Base-by-base conservation (phyloP, 1,140 invertebrate species). In the Eumeta japonica region DNA sequence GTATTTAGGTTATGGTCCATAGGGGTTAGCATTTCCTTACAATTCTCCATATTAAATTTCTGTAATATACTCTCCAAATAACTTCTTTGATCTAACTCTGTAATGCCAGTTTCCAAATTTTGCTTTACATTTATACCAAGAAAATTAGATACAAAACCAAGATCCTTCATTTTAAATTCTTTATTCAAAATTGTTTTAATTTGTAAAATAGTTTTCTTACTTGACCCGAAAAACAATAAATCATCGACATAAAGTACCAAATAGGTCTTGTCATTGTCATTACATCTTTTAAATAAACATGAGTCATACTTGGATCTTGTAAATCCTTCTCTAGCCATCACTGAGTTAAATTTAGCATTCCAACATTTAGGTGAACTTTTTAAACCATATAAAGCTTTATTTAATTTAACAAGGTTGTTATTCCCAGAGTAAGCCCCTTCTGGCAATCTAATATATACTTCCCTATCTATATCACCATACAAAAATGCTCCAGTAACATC, bases 181-280 rank as follows among this genome's bases (percentile, higher is more conserved):
- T n/a, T n/a, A n/a, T n/a, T n/a, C n/a, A n/a, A n/a, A n/a, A n/a
- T n/a, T n/a, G n/a, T 35, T 35, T 51, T 48, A 14, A 52, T 18
- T 3, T 41, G 9, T 16, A 34, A 16, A n/a, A 53, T 15, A 10
- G 27, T 10, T 35, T 36, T 11, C 17, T 34, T 12, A 38, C 31
- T 35, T 17, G 14, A 20, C 18, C 35, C 16, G 15, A 15, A 13
- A 32, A 55, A 28, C 3, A 56, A 30, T 18, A 52, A 28, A 48
- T 58, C 52, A 39, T 58, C 51, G 10, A 55, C 55, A 42, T 50
- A 56, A 3, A 46, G 34, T n/a, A 41, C 15, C 17, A 53, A 10
- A 30, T 30, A 30, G 9, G 12, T 30, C 12, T 30, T 30, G 28
- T 30, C 12, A 10, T 4, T 30, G n/a, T n/a, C n/a, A n/a, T n/a